These are phyloP conservation scores for Phataginus tricuspis DNA, from an alignment of 2,797 vertebrate genomes.

Conservation along the genomic window DNA sequence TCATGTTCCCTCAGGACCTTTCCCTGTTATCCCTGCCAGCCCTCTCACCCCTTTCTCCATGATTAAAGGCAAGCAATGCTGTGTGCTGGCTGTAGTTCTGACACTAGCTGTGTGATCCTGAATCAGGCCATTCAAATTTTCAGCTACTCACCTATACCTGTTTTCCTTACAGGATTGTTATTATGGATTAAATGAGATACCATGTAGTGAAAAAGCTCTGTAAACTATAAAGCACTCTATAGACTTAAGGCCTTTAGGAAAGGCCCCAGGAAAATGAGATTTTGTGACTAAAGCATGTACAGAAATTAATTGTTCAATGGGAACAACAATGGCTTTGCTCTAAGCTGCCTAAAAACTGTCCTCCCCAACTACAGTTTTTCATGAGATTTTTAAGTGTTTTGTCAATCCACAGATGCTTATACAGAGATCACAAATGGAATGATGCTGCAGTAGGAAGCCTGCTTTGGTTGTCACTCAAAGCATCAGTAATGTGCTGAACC, in stretches of 20 bases:
- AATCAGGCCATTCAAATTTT: neutral
- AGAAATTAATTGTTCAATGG: neutral
- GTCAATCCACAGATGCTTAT: neutral
- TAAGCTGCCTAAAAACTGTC: slow-evolving; percentile 14
- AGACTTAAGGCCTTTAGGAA: neutral
- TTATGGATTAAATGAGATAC: neutral
- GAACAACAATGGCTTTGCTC: neutral
- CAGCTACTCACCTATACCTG: slow-evolving; percentile 9
- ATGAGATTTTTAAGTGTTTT: neutral
- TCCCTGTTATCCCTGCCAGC: neutral
- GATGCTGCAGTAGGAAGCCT: neutral
- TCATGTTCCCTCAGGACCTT: neutral
- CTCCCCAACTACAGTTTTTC: neutral
- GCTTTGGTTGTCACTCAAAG: neutral
- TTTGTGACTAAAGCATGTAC: neutral
- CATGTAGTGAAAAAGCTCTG: neutral
- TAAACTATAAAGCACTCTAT: neutral
- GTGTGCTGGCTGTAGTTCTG: neutral
- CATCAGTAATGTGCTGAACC: neutral
- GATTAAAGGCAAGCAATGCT: neutral
- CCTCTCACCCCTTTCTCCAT: neutral
- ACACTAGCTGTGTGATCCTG: neutral
- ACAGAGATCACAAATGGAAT: neutral
- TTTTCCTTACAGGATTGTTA: slow-evolving; percentile 2
- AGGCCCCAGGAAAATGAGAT: neutral